Percentiles rank a stretch among this genome's conserved stretches.
Evolutionary conservation across 2,888 invertebrate species (phyloP).

Genomic region (Agrochola lota): DNA sequence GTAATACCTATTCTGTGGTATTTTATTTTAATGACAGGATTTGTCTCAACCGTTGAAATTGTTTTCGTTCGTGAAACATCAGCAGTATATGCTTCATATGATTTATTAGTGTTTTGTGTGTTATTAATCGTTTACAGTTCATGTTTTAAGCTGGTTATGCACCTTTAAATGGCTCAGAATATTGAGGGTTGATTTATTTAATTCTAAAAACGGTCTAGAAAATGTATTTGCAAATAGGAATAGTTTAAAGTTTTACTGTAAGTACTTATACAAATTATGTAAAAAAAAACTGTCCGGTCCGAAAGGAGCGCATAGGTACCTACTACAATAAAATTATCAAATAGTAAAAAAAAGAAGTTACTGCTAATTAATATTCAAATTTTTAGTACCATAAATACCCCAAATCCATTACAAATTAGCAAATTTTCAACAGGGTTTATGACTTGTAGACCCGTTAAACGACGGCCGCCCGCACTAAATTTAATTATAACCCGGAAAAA

Average conservation of each 20-base stretch:
- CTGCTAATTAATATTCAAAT: no score
- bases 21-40: conserved; percentile 38
- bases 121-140: conserved; percentile 46
- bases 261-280: no score
- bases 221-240: neutral
- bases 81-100: conserved; percentile 22
- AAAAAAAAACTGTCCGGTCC: no score
- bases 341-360: no score
- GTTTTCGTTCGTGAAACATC: conserved; percentile 29
- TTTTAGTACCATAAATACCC: no score
- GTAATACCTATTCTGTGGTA: neutral
- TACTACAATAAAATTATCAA: no score
- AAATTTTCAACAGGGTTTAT: no score
- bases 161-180: neutral
- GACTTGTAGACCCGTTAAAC: no score
- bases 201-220: neutral
- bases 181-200: neutral
- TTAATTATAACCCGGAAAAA: no score
- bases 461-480: no score
- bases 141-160: conserved; percentile 30
- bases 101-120: conserved; percentile 41
- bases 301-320: no score
- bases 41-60: conserved; percentile 44
- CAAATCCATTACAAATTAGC: no score
- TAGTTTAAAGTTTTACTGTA: neutral